phyloP scores from a whole-genome alignment of 2,113 vertebrate genomes.

The Anoura caudifer region DNA sequence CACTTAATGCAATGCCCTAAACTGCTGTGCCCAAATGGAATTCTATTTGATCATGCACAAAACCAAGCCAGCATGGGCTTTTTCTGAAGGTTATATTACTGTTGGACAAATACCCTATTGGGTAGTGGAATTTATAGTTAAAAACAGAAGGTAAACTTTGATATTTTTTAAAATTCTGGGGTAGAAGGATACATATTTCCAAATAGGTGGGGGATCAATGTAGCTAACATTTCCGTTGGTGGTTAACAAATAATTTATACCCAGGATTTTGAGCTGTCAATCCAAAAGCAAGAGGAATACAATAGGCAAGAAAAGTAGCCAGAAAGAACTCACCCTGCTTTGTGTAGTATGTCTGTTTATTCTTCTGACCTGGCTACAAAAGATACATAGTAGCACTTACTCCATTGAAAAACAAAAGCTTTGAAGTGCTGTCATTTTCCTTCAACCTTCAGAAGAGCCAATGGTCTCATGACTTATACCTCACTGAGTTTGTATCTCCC shows the following conservation, averaged over 20 bases:
- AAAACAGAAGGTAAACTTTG: background rate
- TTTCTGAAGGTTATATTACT: background rate
- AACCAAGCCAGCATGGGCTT: background rate
- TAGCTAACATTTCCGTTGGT: background rate
- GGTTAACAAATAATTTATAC: background rate
- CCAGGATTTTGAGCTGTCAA: background rate
- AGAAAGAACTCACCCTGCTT: background rate
- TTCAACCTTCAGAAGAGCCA: background rate
- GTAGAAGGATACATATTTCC: background rate
- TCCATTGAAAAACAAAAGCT: constrained; percentile 1
- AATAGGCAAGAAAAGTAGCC: background rate
- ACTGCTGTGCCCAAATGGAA: background rate
- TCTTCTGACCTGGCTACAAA: background rate
- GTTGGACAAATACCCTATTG: background rate
- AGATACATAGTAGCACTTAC: background rate
- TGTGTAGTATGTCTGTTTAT: background rate
- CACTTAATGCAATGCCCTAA: background rate
- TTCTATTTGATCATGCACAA: background rate
- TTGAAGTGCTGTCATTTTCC: constrained; percentile 33
- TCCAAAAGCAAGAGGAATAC: background rate
- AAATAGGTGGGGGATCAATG: background rate
- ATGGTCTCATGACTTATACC: constrained; percentile 2
- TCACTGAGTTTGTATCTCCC: background rate
- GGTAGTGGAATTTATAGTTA: background rate
- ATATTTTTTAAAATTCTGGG: background rate